These are phyloP conservation scores for Drosophila tripunctata DNA, from an alignment of 2,888 invertebrate species.

Conservation along the genomic window DNA sequence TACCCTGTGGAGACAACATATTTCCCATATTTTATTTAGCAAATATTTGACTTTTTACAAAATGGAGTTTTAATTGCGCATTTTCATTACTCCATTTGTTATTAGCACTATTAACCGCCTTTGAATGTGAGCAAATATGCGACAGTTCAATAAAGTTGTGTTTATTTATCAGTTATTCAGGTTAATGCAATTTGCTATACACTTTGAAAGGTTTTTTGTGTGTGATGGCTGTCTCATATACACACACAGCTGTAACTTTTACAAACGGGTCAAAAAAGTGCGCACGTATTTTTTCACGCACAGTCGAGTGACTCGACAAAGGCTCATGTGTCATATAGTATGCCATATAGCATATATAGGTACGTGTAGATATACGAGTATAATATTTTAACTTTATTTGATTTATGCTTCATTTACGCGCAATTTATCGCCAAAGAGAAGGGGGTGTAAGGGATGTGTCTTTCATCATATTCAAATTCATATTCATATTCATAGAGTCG, in stretches of 20 bases:
- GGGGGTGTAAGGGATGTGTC: background rate
- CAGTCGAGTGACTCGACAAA: slow-evolving; percentile 14
- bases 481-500: slow-evolving; percentile 42
- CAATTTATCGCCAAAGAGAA: slow-evolving; percentile 58
- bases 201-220: slow-evolving; percentile 27
- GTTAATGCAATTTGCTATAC: slow-evolving; percentile 49
- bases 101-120: no score
- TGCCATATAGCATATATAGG: background rate
- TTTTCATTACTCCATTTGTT: background rate
- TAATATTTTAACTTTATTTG: slow-evolving; percentile 61
- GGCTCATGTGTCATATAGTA: slow-evolving; percentile 9
- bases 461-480: slow-evolving; percentile 6
- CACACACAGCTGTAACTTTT: slow-evolving; percentile 1
- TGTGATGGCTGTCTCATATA: background rate
- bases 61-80: no score
- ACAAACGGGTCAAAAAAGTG: slow-evolving; percentile 17
- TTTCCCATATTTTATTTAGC: no score
- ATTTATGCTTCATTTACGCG: slow-evolving; percentile 74
- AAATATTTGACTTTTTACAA: no score
- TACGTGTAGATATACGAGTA: no score
- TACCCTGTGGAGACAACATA: background rate
- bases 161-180: slow-evolving; percentile 35
- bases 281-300: slow-evolving; percentile 25
- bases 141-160: slow-evolving; percentile 15
- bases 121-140: slow-evolving; percentile 4